These are phyloP conservation scores for Molothrus ater DNA, from an alignment of 2,797 vertebrate genomes.

Conservation along the genomic window DNA sequence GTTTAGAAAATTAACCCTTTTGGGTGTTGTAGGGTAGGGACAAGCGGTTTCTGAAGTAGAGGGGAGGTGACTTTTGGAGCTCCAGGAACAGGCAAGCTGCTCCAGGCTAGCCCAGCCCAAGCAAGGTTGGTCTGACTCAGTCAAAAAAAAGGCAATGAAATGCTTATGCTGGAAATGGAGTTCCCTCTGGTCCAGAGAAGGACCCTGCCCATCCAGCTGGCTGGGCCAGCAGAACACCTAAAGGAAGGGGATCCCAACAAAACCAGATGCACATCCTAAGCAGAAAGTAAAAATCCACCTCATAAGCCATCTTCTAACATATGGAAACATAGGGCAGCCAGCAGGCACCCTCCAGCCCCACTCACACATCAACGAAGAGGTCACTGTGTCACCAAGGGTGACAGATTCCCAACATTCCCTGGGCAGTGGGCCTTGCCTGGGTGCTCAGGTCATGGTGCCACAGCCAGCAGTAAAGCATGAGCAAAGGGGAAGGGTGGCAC, in stretches of 20 bases:
- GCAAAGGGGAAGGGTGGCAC: background rate
- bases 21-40: background rate
- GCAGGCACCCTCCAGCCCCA: background rate
- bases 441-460: background rate
- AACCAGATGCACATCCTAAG: background rate
- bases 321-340: background rate
- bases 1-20: constrained; percentile 66
- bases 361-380: background rate
- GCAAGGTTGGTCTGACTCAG: background rate
- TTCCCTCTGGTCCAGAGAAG: background rate
- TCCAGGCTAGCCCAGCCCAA: background rate
- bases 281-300: background rate
- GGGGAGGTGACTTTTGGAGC: background rate
- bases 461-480: background rate
- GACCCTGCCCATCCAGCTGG: background rate
- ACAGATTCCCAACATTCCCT: background rate
- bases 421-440: background rate
- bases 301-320: background rate
- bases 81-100: background rate
- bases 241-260: background rate
- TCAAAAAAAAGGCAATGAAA: background rate
- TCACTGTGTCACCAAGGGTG: background rate
- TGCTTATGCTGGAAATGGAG: background rate
- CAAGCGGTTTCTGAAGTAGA: background rate
- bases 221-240: background rate